Conservation (phyloP, 2,113 vertebrate species). For the Symphodus melops region DNA sequence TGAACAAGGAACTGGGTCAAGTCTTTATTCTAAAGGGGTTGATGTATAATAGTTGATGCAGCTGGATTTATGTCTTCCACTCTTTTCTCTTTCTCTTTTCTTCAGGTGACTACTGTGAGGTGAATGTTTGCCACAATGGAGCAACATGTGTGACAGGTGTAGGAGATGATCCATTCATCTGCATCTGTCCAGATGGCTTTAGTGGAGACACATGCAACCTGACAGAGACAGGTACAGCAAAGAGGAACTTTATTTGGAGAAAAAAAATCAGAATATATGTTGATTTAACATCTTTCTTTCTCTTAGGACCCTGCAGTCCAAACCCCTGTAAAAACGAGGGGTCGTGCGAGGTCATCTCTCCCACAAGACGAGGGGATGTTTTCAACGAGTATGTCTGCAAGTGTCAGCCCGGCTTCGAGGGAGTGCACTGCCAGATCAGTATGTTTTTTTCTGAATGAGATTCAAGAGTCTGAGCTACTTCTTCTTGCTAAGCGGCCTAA, state of each 20-base stretch:
- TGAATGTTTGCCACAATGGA: conserved; percentile 90
- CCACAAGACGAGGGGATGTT: conserved; percentile 86
- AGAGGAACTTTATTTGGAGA: neutral
- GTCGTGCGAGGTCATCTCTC: conserved; percentile 81
- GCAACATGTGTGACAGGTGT: conserved; percentile 89
- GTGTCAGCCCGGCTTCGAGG: conserved; percentile 87
- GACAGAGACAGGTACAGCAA: conserved; percentile 87
- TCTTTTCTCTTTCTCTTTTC: neutral
- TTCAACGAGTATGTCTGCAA: conserved; percentile 91
- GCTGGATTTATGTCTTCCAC: neutral
- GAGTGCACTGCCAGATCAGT: conserved; percentile 92
- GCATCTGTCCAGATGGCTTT: conserved; percentile 91
- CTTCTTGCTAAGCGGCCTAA: neutral
- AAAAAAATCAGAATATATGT: neutral
- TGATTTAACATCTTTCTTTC: neutral
- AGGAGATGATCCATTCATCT: conserved; percentile 86
- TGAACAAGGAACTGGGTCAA: neutral
- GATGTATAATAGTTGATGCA: neutral
- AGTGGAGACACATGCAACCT: conserved; percentile 89
- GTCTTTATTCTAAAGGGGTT: neutral
- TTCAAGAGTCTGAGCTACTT: neutral
- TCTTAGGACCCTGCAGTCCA: conserved; percentile 89
- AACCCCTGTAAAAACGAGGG: conserved; percentile 92
- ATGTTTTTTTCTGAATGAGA: conserved; percentile 59
- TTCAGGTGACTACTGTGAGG: conserved; percentile 90